phyloP scores from a whole-genome alignment of 2,113 vertebrate species.

The Ochotona curzoniae region DNA sequence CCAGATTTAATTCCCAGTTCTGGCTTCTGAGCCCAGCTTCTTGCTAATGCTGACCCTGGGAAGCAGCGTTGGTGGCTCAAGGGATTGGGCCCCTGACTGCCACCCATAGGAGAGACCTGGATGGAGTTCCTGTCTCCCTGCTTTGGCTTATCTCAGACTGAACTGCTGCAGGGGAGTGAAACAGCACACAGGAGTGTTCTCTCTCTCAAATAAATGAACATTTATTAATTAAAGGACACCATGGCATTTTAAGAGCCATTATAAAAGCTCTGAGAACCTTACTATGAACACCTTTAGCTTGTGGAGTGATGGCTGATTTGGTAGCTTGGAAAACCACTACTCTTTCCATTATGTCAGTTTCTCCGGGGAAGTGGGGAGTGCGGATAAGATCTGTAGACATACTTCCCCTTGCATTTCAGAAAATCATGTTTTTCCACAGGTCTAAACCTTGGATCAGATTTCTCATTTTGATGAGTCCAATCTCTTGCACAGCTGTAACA shows the following conservation, averaged over 20 bases:
- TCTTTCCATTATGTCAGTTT: background rate
- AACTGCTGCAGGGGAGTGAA: no score
- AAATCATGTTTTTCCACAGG: constrained; percentile 31
- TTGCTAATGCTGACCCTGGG: no score
- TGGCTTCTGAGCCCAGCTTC: no score
- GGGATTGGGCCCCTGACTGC: no score
- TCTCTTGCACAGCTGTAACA: background rate
- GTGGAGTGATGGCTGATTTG: background rate
- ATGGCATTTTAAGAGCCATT: background rate
- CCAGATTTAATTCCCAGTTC: no score
- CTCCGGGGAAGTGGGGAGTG: background rate
- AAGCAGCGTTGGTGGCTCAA: no score
- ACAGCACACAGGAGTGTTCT: no score
- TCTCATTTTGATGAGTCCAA: background rate
- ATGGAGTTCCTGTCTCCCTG: no score
- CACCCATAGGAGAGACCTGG: no score
- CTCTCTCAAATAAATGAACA: background rate
- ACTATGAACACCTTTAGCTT: background rate
- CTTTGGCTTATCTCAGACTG: no score
- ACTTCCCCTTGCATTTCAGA: constrained; percentile 29
- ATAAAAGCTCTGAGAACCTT: background rate
- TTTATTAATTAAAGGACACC: background rate
- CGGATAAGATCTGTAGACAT: background rate
- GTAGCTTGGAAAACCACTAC: background rate
- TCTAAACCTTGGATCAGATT: constrained; percentile 5